phyloP scores from a whole-genome alignment of 2,888 invertebrate species.

The Dastarcus helophoroides region DNA sequence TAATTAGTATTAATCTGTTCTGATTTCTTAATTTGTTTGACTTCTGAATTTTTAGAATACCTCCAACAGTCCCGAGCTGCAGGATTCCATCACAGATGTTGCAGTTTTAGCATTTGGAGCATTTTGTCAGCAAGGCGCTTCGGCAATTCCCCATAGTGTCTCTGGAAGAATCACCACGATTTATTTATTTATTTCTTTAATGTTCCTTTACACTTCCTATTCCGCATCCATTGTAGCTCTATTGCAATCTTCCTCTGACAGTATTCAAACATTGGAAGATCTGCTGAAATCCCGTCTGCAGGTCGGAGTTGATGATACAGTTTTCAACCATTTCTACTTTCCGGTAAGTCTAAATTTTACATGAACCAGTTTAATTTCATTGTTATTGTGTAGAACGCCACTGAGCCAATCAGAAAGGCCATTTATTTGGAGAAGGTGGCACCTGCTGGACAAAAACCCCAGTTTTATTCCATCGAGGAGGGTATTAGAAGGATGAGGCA shows the following conservation, averaged over 20 bases:
- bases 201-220: slow-evolving; percentile 65
- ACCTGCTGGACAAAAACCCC: slow-evolving; percentile 45
- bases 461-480: slow-evolving; percentile 49
- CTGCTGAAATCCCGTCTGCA: slow-evolving; percentile 52
- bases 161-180: slow-evolving; percentile 49
- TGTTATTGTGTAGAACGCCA: slow-evolving; percentile 43
- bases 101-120: slow-evolving; percentile 45
- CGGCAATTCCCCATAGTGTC: slow-evolving; percentile 37
- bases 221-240: slow-evolving; percentile 66
- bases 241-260: slow-evolving; percentile 58
- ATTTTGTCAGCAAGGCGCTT: slow-evolving; percentile 48
- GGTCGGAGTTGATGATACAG: slow-evolving; percentile 56
- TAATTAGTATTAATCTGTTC: no score
- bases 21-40: slow-evolving; percentile 1
- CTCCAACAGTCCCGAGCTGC: slow-evolving; percentile 13
- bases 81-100: slow-evolving; percentile 40
- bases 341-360: slow-evolving; percentile 38
- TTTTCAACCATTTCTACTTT: slow-evolving; percentile 59
- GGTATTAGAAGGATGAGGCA: slow-evolving; percentile 48
- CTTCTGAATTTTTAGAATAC: slow-evolving; percentile 7
- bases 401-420: slow-evolving; percentile 49
- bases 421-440: slow-evolving; percentile 54
- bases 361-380: background rate
- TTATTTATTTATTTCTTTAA: slow-evolving; percentile 48
- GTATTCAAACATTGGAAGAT: slow-evolving; percentile 52